Evolutionary conservation across 2,888 invertebrate genomes (phyloP).

Genomic region (Pandemis corylana): DNA sequence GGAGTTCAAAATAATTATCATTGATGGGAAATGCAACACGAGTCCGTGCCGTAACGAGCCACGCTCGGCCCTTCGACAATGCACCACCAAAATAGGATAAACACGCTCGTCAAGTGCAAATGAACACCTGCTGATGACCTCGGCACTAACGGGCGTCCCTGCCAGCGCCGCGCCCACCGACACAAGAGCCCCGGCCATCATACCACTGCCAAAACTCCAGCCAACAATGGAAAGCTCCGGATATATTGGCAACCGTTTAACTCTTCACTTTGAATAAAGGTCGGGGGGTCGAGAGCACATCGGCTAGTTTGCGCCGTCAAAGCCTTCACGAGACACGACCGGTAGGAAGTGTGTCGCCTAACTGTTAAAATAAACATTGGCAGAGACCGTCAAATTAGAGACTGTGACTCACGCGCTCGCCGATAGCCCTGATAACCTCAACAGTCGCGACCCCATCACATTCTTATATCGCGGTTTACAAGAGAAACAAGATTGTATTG

Average conservation of each 20-base stretch:
- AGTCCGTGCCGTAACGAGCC: conserved; percentile 60
- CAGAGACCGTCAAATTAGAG: conserved; percentile 75
- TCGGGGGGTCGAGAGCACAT: conserved; percentile 76
- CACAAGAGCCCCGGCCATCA: conserved; percentile 9
- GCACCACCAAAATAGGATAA: conserved; percentile 76
- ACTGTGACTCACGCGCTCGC: conserved; percentile 51
- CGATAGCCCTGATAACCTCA: conserved; percentile 50
- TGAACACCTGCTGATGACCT: conserved; percentile 82
- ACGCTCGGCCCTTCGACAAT: conserved; percentile 68
- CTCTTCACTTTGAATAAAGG: conserved; percentile 75
- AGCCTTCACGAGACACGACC: conserved; percentile 53
- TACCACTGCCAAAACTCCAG: background rate
- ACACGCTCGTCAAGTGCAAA: conserved; percentile 77
- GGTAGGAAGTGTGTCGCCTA: conserved; percentile 74
- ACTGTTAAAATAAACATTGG: conserved; percentile 77
- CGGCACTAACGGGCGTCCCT: conserved; percentile 76
- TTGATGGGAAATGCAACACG: conserved; percentile 38
- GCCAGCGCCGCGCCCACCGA: conserved; percentile 44
- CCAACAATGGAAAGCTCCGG: conserved; percentile 52
- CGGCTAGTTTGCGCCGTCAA: conserved; percentile 73
- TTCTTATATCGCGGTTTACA: conserved; percentile 29
- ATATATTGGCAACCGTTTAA: conserved; percentile 59
- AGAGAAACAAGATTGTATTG: conserved; percentile 37
- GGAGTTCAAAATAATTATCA: conserved; percentile 35
- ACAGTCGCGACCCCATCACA: conserved; percentile 37